phyloP scores from a whole-genome alignment of 2,797 vertebrate species.

The Serranus cabrilla region DNA sequence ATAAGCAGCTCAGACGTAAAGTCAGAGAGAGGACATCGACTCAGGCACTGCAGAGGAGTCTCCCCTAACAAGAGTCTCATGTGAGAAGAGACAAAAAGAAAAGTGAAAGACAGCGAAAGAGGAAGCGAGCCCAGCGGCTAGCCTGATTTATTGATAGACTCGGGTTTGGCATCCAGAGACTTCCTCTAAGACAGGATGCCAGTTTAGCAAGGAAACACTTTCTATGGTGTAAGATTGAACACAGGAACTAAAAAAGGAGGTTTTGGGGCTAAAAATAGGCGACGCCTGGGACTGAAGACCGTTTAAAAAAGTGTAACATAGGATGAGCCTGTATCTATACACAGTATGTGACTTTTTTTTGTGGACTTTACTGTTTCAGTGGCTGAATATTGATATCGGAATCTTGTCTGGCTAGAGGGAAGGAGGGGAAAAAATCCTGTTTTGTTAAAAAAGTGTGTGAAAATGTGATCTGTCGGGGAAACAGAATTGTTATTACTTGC shows the following conservation, averaged over 20 bases:
- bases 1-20: background rate
- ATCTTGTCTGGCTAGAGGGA: background rate
- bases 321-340: background rate
- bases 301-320: background rate
- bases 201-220: slow-evolving; percentile 41
- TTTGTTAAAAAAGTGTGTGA: slow-evolving; percentile 1
- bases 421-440: background rate
- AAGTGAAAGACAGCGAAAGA: slow-evolving; percentile 59
- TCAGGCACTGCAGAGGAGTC: background rate
- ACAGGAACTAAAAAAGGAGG: slow-evolving; percentile 28
- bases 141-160: slow-evolving; percentile 76
- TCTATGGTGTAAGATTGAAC: slow-evolving; percentile 47
- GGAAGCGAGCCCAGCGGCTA: slow-evolving; percentile 61
- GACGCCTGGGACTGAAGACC: background rate
- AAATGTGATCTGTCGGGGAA: background rate
- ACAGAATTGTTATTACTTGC: background rate
- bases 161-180: slow-evolving; percentile 50
- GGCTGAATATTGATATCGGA: slow-evolving; percentile 21
- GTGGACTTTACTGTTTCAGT: background rate
- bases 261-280: slow-evolving; percentile 40
- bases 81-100: slow-evolving; percentile 43
- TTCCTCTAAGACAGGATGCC: slow-evolving; percentile 66
- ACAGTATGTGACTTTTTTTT: slow-evolving; percentile 2
- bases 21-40: slow-evolving; percentile 7
- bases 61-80: slow-evolving; percentile 14